phyloP scores from a whole-genome alignment of 23 tunicate genomes.

The Diplosoma virens region DNA sequence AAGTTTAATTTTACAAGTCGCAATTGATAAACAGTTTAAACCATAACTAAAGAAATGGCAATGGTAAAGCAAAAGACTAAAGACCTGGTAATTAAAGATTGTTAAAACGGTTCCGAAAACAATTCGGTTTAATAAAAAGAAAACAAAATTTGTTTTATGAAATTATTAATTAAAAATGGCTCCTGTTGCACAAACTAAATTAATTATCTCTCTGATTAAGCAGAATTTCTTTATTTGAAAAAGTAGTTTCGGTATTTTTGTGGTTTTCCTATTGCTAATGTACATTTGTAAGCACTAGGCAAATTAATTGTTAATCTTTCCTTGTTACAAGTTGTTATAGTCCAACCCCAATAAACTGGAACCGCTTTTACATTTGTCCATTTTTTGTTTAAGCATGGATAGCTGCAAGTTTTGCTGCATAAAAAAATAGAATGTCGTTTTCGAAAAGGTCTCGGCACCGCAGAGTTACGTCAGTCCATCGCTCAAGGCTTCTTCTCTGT shows the following conservation, averaged over 20 bases:
- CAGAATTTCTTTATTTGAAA: too few species aligned
- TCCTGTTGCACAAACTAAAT: neutral
- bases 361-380: neutral
- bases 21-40: too few species aligned
- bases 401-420: neutral
- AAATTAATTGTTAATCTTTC: neutral
- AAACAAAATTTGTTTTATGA: too few species aligned
- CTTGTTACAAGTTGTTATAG: neutral
- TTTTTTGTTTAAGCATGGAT: neutral
- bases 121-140: too few species aligned
- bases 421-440: neutral
- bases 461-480: neutral
- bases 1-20: too few species aligned
- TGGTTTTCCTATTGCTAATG: neutral
- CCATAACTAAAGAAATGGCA: too few species aligned
- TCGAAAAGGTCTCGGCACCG: neutral
- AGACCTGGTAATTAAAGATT: too few species aligned
- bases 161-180: neutral
- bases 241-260: too few species aligned
- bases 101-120: too few species aligned
- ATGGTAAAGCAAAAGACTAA: too few species aligned
- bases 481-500: neutral
- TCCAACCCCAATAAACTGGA: neutral
- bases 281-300: constrained; percentile 3
- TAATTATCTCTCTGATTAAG: too few species aligned